These are phyloP conservation scores for Poecilia latipinna DNA, from an alignment of 2,113 vertebrate species.

Conservation along the genomic window DNA sequence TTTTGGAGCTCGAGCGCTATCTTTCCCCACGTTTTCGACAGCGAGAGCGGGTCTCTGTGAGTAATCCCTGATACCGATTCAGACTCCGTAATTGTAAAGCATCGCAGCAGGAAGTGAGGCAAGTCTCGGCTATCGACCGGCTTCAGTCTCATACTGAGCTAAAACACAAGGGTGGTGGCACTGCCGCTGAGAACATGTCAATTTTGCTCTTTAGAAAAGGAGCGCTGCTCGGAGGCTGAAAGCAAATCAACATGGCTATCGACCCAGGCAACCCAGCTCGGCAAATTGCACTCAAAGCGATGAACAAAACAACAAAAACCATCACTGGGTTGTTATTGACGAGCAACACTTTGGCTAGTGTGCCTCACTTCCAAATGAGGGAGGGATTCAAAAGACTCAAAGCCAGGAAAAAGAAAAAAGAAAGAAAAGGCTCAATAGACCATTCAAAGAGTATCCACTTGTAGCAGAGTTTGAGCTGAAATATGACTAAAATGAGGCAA, in stretches of 20 bases:
- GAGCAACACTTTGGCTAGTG: conserved; percentile 38
- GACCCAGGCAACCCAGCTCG: conserved; percentile 67
- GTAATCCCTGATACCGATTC: conserved; percentile 61
- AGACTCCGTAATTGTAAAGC: conserved; percentile 67
- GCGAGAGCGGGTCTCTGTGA: conserved; percentile 31
- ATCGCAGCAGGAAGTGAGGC: conserved; percentile 67
- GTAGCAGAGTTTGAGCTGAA: conserved; percentile 1
- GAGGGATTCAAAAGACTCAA: conserved; percentile 37
- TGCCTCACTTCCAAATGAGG: conserved; percentile 47
- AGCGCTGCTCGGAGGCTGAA: conserved; percentile 70
- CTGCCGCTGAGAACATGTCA: conserved; percentile 72
- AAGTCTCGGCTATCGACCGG: conserved; percentile 68
- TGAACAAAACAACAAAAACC: conserved; percentile 72
- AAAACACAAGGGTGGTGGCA: conserved; percentile 68
- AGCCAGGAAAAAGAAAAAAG: conserved; percentile 1
- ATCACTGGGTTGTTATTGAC: conserved; percentile 69
- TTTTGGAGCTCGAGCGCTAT: conserved; percentile 51
- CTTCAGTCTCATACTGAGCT: conserved; percentile 57
- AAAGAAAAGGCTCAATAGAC: conserved; percentile 19
- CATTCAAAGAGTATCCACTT: conserved; percentile 10
- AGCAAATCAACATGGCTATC: conserved; percentile 75
- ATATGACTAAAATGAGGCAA: neutral
- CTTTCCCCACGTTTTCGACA: conserved; percentile 8
- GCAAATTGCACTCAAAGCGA: conserved; percentile 69
- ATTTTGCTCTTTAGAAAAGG: conserved; percentile 80